A percentile compares a stretch with the other conserved stretches of the same genome.
These are phyloP conservation scores for Pelobates fuscus DNA, from an alignment of 2,113 vertebrate species.

Conservation along the genomic window DNA sequence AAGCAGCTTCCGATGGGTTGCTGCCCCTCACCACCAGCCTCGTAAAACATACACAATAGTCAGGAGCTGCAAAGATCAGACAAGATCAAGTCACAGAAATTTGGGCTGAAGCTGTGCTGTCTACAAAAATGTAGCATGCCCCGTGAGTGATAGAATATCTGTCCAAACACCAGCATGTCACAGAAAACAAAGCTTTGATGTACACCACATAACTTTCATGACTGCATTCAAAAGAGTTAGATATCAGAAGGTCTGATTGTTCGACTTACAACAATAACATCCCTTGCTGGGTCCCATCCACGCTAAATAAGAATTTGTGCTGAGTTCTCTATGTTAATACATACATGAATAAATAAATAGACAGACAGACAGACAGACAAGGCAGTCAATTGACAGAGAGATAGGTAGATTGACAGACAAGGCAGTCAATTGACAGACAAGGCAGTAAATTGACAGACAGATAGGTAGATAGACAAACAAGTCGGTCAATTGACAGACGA, in stretches of 20 bases:
- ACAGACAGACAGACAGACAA: too few species aligned
- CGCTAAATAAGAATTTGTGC: slow-evolving; percentile 24
- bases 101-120: slow-evolving; percentile 21
- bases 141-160: slow-evolving; percentile 14
- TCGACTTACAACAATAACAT: slow-evolving; percentile 31
- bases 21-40: slow-evolving; percentile 35
- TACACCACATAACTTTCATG: slow-evolving; percentile 30
- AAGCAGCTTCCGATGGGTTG: slow-evolving; percentile 30
- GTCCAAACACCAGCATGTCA: slow-evolving; percentile 42
- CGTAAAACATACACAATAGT: slow-evolving; percentile 39
- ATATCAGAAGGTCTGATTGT: slow-evolving; percentile 42
- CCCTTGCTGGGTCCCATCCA: slow-evolving; percentile 29
- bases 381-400: too few species aligned
- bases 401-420: too few species aligned
- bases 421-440: too few species aligned
- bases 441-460: too few species aligned
- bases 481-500: too few species aligned
- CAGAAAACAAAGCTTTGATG: slow-evolving; percentile 30
- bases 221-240: slow-evolving; percentile 17
- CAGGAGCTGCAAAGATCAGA: slow-evolving; percentile 42
- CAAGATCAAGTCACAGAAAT: slow-evolving; percentile 18
- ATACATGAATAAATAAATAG: slow-evolving; percentile 8
- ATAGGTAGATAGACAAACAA: too few species aligned
- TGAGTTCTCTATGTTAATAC: slow-evolving; percentile 10
- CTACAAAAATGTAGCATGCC: slow-evolving; percentile 25